Evolutionary conservation across 1,140 invertebrate species (phyloP), one percentile per base, ranked within the genome.

Genomic region (Calosoma granatense): DNA sequence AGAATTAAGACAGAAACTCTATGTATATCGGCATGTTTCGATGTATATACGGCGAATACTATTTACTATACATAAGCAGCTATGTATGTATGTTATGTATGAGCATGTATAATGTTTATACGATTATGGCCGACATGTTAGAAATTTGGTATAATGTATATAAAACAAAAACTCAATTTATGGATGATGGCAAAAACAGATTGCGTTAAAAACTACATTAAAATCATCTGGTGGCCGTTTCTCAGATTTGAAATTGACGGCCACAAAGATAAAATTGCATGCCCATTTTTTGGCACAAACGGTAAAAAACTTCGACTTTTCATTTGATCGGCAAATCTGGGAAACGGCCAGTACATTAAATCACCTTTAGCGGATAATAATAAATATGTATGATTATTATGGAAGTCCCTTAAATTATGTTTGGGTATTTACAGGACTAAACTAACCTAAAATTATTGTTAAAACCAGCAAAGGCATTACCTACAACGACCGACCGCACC

Each of bases 381-480:
- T 47, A 12, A 47, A 47, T 47, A 47, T 12, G 17, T 11, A 47
- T 47, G 41, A 47, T 47, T 11, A 47, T 47, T 11, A 47, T 47
- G 41, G 41, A 47, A 47, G 41, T 47, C 41, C 41, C 41, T 47
- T 47, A 47, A 47, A 47, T 47, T 47, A 47, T 47, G 9, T 17
- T 11, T 47, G 41, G 41, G 41, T 47, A 47, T 47, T 9, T 47
- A 47, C 41, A 47, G 41, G 15, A 47, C 41, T 47, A 47, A 47
- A 47, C 41, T 47, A 47, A 47, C 41, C 41, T 47, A 47, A 36
- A 36, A 36, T 47, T 47, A 47, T 47, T 47, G 41, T 47, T 47
- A 47, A 47, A 47, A 47, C 6, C 4, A 47, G 41, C 41, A 47
- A 47, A 47, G 41, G 41, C 15, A 17, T 47, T 11, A 47, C 17